Base-by-base conservation (phyloP, 2,797 vertebrate genomes). In the Myripristis jacobus region DNA sequence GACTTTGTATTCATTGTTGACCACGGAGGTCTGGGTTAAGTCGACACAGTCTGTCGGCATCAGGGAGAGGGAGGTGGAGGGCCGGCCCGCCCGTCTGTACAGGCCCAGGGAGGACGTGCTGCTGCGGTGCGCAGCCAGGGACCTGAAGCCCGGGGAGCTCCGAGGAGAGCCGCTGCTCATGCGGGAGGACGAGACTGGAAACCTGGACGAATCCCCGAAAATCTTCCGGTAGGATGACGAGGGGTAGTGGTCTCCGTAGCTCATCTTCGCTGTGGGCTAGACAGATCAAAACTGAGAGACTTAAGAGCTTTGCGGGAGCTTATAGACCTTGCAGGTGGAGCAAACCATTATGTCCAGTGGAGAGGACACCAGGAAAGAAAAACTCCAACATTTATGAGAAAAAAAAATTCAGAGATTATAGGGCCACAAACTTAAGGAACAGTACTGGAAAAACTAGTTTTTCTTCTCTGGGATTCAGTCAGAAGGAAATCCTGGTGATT, bases 151-250 rank as follows among this genome's bases (percentile, higher is more conserved):
- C 86, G 85, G 9, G 78, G 88, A 68, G 48, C 73, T 29, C 47
- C 90, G 88, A 0, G 86, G 48, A 10, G 87, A 64, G 38, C 62
- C 6, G 71, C 82, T 70, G 31, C 90, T 81, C 81, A 92, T 82
- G 66, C 89, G 93, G 51, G 91, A 87, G n/a, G 88, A 71, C n/a
- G 90, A 85, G 73, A 80, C 50, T 68, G 89, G 34, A 65, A 93
- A 90, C 36, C 94, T 89, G 1, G 93, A 81, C 38, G 91, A 82
- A 21, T 95, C 95, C 46, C 95, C 94, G 70, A 95, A 96, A 29
- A 95, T 89, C 83, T 92, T 95, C 81, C 95, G 89, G 87, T 96
- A 96, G 59, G 95, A 96, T 8, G 95, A 95, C n/a, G 93, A 87
- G 64, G 92, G 82, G 88, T 92, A 93, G 38, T 88, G 92, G 69